Evolutionary conservation across 2,888 invertebrate species (phyloP).

Genomic region (Strigamia transsilvanica): DNA sequence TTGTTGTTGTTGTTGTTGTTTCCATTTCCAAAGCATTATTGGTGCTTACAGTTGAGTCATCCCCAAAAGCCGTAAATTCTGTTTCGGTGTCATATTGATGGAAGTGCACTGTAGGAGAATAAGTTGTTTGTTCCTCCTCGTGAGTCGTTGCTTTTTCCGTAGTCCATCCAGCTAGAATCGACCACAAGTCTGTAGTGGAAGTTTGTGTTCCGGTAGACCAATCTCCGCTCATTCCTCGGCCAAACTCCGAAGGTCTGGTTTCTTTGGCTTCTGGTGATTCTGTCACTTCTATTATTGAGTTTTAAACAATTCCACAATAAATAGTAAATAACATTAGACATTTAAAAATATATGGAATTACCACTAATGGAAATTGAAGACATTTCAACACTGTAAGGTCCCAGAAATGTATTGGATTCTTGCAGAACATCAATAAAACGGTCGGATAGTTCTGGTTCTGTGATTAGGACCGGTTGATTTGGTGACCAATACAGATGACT

Average conservation of each 20-base stretch:
- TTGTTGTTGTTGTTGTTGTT: background rate
- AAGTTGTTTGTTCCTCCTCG: background rate
- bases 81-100: background rate
- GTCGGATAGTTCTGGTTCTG: background rate
- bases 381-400: background rate
- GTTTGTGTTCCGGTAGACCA: background rate
- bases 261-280: background rate
- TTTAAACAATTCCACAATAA: no score
- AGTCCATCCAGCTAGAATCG: slow-evolving; percentile 1
- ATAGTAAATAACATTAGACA: background rate
- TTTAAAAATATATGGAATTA: background rate
- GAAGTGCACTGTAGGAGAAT: background rate
- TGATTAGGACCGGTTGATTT: background rate
- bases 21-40: background rate
- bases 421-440: background rate
- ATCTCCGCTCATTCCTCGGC: slow-evolving; percentile 2
- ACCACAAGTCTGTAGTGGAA: background rate
- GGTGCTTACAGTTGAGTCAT: background rate
- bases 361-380: background rate
- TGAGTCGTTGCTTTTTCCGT: background rate
- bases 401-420: background rate
- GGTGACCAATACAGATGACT: background rate
- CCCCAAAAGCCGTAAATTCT: background rate
- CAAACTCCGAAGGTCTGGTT: background rate
- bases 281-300: background rate